phyloP scores from a whole-genome alignment of 2,797 vertebrate species.

The Enteromius thamalakanensis region DNA sequence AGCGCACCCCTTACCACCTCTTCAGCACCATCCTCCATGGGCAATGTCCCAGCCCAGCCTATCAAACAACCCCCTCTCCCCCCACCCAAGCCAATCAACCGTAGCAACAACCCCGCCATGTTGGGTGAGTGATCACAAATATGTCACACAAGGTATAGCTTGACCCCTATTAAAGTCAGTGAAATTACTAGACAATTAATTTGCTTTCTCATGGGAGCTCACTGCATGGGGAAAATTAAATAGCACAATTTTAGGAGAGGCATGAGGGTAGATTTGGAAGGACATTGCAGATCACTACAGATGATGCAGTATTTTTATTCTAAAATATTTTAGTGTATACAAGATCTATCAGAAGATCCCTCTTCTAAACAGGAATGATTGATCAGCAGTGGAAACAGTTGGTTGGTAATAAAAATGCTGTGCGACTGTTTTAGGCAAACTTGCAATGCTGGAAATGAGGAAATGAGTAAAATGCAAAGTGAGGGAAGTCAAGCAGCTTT shows the following conservation, averaged over 20 bases:
- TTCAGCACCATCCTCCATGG: slow-evolving; percentile 60
- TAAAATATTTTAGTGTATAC: not conserved
- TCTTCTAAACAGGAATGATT: not conserved
- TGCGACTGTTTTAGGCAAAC: not conserved
- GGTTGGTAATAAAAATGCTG: not conserved
- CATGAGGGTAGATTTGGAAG: not conserved
- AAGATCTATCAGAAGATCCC: not conserved
- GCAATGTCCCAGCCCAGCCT: slow-evolving; percentile 63
- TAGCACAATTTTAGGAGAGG: too few species aligned
- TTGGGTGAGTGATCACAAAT: slow-evolving; percentile 82
- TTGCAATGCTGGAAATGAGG: not conserved
- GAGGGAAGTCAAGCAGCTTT: not conserved
- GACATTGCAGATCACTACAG: not conserved
- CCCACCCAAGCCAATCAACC: slow-evolving; percentile 92
- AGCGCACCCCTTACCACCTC: slow-evolving; percentile 50
- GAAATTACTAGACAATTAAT: not conserved
- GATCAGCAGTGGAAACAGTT: not conserved
- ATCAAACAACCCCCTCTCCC: slow-evolving; percentile 91
- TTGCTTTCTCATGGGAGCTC: not conserved
- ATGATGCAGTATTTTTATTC: not conserved
- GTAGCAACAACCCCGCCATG: slow-evolving; percentile 83
- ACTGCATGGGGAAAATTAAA: not conserved
- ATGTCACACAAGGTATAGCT: not conserved
- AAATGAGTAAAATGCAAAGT: not conserved
- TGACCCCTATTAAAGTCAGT: slow-evolving; percentile 29